Conservation (phyloP, 2,113 vertebrate genomes). For the Phasianus colchicus region DNA sequence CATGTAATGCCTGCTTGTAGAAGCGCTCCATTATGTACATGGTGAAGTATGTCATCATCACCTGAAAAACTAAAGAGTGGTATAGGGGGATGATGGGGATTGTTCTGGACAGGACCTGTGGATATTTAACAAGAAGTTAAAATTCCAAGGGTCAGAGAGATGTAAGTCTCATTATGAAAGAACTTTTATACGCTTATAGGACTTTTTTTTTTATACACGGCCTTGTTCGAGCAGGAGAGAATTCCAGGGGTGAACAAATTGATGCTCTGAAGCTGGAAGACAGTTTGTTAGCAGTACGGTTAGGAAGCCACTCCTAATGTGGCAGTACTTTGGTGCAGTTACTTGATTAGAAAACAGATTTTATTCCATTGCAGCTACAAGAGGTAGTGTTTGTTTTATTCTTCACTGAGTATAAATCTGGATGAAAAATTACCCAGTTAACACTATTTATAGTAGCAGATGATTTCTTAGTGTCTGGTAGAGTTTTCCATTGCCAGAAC, state of each 20-base stretch:
- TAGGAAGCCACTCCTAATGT: not conserved
- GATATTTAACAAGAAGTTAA: not conserved
- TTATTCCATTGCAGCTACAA: not conserved
- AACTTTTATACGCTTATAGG: not conserved
- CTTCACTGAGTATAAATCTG: not conserved
- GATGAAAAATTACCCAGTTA: not conserved
- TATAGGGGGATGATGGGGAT: accelerated
- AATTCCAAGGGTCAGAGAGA: not conserved
- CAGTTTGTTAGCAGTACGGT: not conserved
- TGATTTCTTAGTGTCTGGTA: not conserved
- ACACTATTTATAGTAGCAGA: not conserved
- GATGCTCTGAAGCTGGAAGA: not conserved
- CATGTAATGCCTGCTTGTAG: not conserved
- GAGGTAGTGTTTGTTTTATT: not conserved
- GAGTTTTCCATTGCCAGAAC: not conserved
- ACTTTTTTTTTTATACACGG: not conserved
- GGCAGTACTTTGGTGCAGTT: not conserved
- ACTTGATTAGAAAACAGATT: not conserved
- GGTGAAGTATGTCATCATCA: not conserved
- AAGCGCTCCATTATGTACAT: not conserved
- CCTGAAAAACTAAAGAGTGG: not conserved
- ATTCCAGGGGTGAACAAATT: not conserved
- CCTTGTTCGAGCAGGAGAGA: not conserved
- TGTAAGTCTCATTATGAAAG: accelerated
- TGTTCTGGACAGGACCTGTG: not conserved